Conservation (phyloP, 2,113 vertebrate species). For the Butorides virescens region DNA sequence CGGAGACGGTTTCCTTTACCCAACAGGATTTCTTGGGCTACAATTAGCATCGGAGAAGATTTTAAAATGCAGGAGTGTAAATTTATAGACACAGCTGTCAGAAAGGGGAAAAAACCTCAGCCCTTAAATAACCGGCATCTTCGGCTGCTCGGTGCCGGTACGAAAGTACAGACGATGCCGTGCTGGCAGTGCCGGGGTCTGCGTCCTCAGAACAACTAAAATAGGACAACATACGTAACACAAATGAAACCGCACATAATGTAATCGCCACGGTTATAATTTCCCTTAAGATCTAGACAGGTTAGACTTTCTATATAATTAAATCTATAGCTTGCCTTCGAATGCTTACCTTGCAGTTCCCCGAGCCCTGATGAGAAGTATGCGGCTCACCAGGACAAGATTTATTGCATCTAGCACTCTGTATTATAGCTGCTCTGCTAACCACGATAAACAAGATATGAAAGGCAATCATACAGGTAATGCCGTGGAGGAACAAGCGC, state of each 20-base stretch:
- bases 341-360: conserved; percentile 67
- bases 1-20: neutral
- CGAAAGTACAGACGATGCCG: neutral
- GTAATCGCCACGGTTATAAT: neutral
- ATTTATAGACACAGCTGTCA: neutral
- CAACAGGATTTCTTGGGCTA: neutral
- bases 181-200: neutral
- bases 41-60: conserved; percentile 1
- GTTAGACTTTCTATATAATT: conserved; percentile 50
- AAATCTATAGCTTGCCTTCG: conserved; percentile 48
- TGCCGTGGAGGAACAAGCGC: neutral
- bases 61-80: neutral
- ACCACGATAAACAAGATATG: conserved; percentile 70
- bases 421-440: conserved; percentile 63
- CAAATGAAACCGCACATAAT: neutral
- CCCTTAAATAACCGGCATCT: conserved; percentile 2
- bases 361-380: conserved; percentile 42
- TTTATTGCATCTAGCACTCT: conserved; percentile 68
- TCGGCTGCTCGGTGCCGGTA: neutral
- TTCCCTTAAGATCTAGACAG: conserved; percentile 1
- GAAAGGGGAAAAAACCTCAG: neutral
- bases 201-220: neutral
- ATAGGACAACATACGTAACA: neutral
- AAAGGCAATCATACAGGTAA: conserved; percentile 73
- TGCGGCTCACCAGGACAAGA: conserved; percentile 39